Base-by-base conservation (phyloP, 2,888 invertebrate genomes). In the Erannis defoliaria region DNA sequence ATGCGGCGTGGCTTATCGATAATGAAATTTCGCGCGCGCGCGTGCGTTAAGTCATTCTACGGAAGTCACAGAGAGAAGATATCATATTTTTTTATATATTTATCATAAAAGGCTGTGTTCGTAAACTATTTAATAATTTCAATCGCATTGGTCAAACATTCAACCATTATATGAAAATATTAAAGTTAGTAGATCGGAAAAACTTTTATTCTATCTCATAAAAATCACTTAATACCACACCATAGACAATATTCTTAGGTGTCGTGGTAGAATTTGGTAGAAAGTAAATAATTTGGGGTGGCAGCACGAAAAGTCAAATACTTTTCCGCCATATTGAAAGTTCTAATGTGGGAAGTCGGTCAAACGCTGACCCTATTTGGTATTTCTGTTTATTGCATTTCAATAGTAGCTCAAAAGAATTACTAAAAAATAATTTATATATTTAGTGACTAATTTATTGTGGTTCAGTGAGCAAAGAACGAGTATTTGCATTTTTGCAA, bases 1-100 rank as follows among this genome's bases (percentile, higher is more conserved):
- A 31, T 51, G 51, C 75, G 75, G 75, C 76, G 78, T 78, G 76
- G 78, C 80, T 73, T 82, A 85, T 85, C 84, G 84, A 87, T 86
- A 81, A 81, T 81, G 82, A 81, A 88, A 86, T 77, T 89, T 91
- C 86, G 89, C 93, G 92, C 93, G 91, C 92, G 90, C 91, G 91
- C 90, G 73, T 49, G 35, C 56, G 6, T 26, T n/a, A n/a, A n/a
- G 4, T 8, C 54, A 9, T 23, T 62, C 40, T 33, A 21, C 66
- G 19, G 66, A 73, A 71, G 70, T 67, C 68, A 68, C 43, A 21
- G 21, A 38, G 12, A 16, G 12, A 5, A 6, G 8, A 16, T 26
- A 33, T 5, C 12, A 19, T 31, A 42, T 1, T 23, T 0, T 4
- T 19, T 21, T 2, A 8, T 6, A n/a, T 14, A 38, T 2, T 10